A percentile compares a stretch with the other conserved stretches of the same genome.
Evolutionary conservation across 2,113 vertebrate genomes (phyloP).

Genomic region (Anarhynchus alexandrinus): DNA sequence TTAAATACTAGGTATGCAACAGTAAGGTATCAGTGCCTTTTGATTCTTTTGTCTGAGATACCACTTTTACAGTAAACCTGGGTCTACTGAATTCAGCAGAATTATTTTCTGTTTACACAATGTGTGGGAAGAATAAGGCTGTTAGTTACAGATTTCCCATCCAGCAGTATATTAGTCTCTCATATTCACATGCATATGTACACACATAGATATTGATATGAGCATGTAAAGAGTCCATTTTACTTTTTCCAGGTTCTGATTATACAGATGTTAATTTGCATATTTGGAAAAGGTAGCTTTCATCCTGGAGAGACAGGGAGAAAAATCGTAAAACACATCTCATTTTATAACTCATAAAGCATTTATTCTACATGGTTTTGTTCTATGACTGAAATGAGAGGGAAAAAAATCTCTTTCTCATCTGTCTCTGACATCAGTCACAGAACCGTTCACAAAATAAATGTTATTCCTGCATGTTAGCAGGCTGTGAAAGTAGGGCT

Average conservation of each 20-base stretch:
- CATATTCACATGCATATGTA: not conserved
- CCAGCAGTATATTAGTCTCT: not conserved
- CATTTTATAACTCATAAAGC: not conserved
- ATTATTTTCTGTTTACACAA: not conserved
- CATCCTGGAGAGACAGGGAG: not conserved
- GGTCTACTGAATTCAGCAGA: not conserved
- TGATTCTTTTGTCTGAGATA: not conserved
- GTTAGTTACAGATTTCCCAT: not conserved
- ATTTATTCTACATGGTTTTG: not conserved
- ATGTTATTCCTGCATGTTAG: conserved; percentile 47
- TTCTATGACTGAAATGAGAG: conserved; percentile 1
- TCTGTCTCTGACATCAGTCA: conserved; percentile 22
- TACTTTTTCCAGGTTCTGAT: not conserved
- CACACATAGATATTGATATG: not conserved
- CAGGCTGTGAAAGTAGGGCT: conserved; percentile 37
- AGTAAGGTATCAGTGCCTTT: not conserved
- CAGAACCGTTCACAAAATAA: conserved; percentile 36
- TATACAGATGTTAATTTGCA: conserved; percentile 31
- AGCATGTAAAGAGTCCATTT: not conserved
- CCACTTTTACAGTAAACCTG: not conserved
- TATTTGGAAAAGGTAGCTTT: conserved; percentile 32
- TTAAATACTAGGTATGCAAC: not conserved
- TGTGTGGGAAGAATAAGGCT: not conserved
- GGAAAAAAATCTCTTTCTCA: not conserved
- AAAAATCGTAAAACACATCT: not conserved